Base-by-base conservation (phyloP, 2,888 invertebrate genomes). In the Zootermopsis nevadensis region DNA sequence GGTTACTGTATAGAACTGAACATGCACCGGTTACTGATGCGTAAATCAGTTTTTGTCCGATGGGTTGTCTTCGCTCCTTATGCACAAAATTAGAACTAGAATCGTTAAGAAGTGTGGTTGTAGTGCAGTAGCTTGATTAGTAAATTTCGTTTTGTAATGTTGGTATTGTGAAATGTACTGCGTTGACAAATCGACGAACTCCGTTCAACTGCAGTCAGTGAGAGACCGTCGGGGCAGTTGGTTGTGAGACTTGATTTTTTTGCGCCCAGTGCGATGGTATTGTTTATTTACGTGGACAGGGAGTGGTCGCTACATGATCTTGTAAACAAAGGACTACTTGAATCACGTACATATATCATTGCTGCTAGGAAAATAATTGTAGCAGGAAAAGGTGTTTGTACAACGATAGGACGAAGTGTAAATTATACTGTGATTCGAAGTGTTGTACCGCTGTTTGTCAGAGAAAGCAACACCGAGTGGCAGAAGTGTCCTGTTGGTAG, bases 401-500 rank as follows among this genome's bases (percentile, higher is more conserved):
- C 27, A 22, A 0, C 38, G 10, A 74, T n/a, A 15, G 74, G n/a
- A 42, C 10, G 74, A 74, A 6, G 74, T 74, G 74, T 35, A n/a
- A 38, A 38, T 69, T 33, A 31, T 8, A 8, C 33, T 33, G 15
- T 30, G 33, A 69, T 69, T 31, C 33, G 69, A 33, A 69, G 69
- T 69, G 69, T 38, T 74, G 31, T 74, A 42, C 3, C n/a, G 74
- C 38, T 74, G 35, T 74, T 74, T n/a, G n/a, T 38, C 38, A n/a
- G 74, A 42, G n/a, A 74, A 74, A 24, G 0, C 33, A 30, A 27
- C n/a, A 38, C n/a, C 8, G 38, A 35, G 8, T 35, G 2, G 35
- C 33, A 79, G 79, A 79, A 66, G 79, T 79, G 79, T 79, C 79
- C 66, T 79, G 55, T 74, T 53, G 66, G 79, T 79, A 79, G 79